phyloP scores from a whole-genome alignment of 2,113 vertebrate species.

The Neogale vison region DNA sequence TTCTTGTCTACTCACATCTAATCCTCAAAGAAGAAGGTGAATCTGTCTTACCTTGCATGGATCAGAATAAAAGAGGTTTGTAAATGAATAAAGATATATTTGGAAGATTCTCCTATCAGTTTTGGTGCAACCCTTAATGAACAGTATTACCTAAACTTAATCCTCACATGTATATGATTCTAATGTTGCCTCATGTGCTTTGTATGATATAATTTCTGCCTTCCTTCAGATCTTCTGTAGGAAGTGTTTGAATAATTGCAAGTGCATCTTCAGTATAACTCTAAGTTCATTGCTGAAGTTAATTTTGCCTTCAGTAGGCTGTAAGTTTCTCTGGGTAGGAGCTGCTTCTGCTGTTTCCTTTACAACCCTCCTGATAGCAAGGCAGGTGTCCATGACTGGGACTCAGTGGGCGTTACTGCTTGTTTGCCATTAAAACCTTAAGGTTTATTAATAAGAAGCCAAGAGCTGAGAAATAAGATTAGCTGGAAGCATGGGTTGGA shows the following conservation, averaged over 20 bases:
- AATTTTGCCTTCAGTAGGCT: background rate
- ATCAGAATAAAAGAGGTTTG: conserved; percentile 39
- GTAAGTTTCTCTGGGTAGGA: background rate
- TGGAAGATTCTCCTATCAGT: conserved; percentile 24
- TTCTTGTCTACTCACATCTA: conserved; percentile 40
- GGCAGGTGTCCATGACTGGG: background rate
- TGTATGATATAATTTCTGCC: background rate
- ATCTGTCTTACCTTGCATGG: background rate
- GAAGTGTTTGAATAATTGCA: background rate
- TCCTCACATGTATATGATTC: background rate
- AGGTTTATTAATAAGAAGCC: background rate
- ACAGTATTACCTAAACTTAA: background rate
- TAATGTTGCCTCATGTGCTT: background rate
- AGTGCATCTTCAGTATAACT: background rate
- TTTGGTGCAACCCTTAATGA: background rate
- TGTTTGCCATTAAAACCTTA: background rate
- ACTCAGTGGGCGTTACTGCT: background rate
- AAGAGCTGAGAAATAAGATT: background rate
- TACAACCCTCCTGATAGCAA: background rate
- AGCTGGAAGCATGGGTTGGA: background rate
- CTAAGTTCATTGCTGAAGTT: background rate
- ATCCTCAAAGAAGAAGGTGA: background rate
- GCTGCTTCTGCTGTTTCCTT: background rate
- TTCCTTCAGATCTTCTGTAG: background rate
- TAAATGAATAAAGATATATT: background rate